Conservation (phyloP, 2,113 vertebrate genomes). For the Onychostruthus taczanowskii region DNA sequence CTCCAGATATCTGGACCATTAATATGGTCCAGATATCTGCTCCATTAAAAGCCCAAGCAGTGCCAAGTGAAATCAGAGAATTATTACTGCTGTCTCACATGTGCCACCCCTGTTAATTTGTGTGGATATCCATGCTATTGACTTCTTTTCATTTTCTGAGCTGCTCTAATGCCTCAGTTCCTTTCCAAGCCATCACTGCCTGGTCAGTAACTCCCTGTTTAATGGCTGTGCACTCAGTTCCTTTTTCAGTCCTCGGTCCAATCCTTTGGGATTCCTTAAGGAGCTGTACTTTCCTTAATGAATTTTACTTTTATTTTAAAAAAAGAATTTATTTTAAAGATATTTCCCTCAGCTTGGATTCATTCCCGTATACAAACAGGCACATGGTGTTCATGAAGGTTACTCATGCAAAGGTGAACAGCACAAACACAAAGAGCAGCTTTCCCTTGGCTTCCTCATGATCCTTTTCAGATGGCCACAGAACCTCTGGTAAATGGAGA, state of each 20-base stretch:
- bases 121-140: not conserved
- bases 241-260: not conserved
- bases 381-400: not conserved
- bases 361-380: not conserved
- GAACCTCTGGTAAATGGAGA: not conserved
- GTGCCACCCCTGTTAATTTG: not conserved
- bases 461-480: not conserved
- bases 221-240: not conserved
- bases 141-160: not conserved
- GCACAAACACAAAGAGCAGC: not conserved
- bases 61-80: not conserved
- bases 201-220: not conserved
- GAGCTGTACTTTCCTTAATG: not conserved
- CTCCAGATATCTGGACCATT: too few species aligned
- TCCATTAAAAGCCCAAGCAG: not conserved
- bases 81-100: not conserved
- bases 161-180: not conserved
- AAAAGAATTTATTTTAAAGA: not conserved
- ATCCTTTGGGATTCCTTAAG: not conserved
- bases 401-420: not conserved
- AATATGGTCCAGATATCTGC: not conserved
- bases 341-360: not conserved
- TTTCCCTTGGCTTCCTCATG: not conserved
- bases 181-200: not conserved
- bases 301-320: not conserved